Base-by-base conservation (phyloP, 2,888 invertebrate species). In the Amphipyra tragopoginis region DNA sequence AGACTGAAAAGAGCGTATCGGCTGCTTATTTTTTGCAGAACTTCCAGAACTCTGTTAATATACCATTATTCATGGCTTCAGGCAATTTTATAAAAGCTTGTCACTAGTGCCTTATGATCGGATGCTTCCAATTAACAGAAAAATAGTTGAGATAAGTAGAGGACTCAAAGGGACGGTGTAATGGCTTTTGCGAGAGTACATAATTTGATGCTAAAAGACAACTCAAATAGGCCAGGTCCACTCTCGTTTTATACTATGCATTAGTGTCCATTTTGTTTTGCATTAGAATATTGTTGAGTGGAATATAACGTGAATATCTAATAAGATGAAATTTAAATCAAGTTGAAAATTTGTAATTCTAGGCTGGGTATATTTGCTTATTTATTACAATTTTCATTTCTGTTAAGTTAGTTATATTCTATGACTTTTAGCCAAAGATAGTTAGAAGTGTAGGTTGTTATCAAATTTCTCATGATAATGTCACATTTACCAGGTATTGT, bases 201-300 rank as follows among this genome's bases (percentile, higher is more conserved):
- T 58, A 65, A 65, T 72, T 65, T 58, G 34, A 57, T 47, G 49
- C 65, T 42, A 9, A 54, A 15, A 39, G 40, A 39, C 36, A 15
- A 6, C 34, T 44, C 10, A 39, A n/a, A 40, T 38, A 39, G 51
- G 43, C 6, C 34, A 8, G 1, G 29, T 52, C 8, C 9, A 39
- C 9, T 69, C 13, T 8, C 10, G 9, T 44, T 40, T 33, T 44
- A 10, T 13, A 14, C 13, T 9, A 42, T n/a, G 4, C 29, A 4
- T 29, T 29, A 29, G 29, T 29, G 29, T 29, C 7, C 29, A 29
- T 29, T 29, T 29, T 29, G 29, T 29, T 29, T 29, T 29, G 29
- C 7, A 29, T 29, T 29, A 29, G 5, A 29, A 29, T 29, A 29
- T 29, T 29, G 29, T 29, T 1, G 29, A 5, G 4, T 29, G 29